Evolutionary conservation across 1,140 invertebrate species (phyloP).

Genomic region (Lamellibrachia luymesi): DNA sequence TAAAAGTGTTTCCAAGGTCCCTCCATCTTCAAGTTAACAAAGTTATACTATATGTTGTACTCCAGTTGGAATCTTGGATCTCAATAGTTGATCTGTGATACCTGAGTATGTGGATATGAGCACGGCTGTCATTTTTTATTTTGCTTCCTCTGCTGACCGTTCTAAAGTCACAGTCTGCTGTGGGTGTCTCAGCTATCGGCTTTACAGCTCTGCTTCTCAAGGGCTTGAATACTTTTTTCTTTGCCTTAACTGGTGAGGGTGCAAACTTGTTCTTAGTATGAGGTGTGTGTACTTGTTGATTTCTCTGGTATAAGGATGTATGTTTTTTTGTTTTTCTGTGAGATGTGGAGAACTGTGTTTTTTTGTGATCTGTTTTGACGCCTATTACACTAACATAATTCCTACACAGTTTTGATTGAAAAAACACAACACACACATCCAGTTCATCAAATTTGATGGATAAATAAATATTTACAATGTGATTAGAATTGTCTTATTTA

Average conservation of each 20-base stretch:
- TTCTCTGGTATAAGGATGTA: not conserved
- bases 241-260: not conserved
- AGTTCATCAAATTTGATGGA: not conserved
- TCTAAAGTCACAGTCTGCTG: not conserved
- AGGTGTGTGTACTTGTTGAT: not conserved
- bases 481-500: too few relatives aligned
- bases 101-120: not conserved
- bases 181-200: not conserved
- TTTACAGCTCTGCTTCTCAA: not conserved
- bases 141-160: not conserved
- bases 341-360: not conserved
- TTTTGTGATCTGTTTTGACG: not conserved
- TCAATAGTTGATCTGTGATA: not conserved
- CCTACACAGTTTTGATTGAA: not conserved
- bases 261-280: not conserved
- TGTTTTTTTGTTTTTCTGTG: not conserved
- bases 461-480: not conserved
- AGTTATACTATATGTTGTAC: not conserved
- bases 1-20: not conserved
- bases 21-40: not conserved
- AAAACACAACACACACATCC: not conserved
- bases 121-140: not conserved
- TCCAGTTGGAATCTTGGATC: not conserved
- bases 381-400: not conserved
- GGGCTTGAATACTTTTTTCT: slow-evolving; percentile 1